Evolutionary conservation across 2,888 invertebrate genomes (phyloP).

Genomic region (Chrysodeixis includens): DNA sequence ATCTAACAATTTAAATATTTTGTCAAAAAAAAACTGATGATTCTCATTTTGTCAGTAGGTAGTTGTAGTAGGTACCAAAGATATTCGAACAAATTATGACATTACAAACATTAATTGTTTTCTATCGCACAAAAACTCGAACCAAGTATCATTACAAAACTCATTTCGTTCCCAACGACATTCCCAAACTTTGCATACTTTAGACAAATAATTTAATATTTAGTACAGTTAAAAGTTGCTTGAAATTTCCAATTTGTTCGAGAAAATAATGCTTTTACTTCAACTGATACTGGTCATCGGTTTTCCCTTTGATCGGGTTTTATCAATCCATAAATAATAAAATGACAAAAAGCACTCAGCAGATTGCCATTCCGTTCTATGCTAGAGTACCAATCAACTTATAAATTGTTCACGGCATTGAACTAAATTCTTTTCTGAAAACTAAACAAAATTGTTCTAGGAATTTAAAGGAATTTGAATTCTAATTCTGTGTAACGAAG

Average conservation of each 20-base stretch:
- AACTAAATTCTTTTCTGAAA: constrained; percentile 33
- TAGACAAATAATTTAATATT: constrained; percentile 19
- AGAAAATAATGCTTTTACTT: constrained; percentile 41
- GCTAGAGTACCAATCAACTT: constrained; percentile 44
- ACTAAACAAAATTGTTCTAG: constrained; percentile 46
- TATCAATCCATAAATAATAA: constrained; percentile 60
- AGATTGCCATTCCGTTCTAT: constrained; percentile 60
- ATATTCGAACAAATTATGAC: constrained; percentile 7
- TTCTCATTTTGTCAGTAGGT: too few species aligned
- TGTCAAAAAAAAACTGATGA: too few species aligned
- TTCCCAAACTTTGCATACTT: constrained; percentile 29
- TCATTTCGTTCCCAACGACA: constrained; percentile 35
- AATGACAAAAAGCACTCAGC: constrained; percentile 68
- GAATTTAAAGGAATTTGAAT: constrained; percentile 44
- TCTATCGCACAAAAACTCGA: constrained; percentile 22
- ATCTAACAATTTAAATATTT: too few species aligned
- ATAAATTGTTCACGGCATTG: constrained; percentile 41
- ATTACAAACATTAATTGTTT: constrained; percentile 37
- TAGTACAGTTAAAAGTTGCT: constrained; percentile 34
- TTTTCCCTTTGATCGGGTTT: constrained; percentile 50
- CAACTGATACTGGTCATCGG: constrained; percentile 44
- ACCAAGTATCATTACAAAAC: constrained; percentile 27
- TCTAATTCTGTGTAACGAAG: constrained; percentile 42
- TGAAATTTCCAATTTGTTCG: constrained; percentile 36
- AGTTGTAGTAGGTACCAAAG: too few species aligned